Evolutionary conservation across 2,113 vertebrate genomes (phyloP), one percentile per base, ranked within the genome.

Genomic region (Camelus dromedarius): DNA sequence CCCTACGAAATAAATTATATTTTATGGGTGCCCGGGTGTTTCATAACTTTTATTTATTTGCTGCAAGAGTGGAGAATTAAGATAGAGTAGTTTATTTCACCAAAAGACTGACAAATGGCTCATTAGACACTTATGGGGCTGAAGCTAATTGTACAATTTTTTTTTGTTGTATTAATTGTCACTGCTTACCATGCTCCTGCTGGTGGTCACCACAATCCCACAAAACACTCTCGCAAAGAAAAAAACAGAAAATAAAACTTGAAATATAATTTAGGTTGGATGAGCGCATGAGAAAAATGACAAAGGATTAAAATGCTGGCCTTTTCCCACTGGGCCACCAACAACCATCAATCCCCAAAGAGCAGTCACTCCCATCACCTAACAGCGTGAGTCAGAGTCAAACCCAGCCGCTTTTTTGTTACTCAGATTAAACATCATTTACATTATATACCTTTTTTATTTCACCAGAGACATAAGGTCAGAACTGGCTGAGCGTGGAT

Each of bases 31-130:
- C 97, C 97, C 1, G 95, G 97, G 96, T 98, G 97, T 98, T 98
- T 98, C 95, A 97, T 98, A 99, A 98, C 97, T 99, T 98, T 98
- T 98, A 98, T 98, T 98, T 98, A 98, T 98, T 99, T 98, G 98
- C 98, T 98, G 98, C 98, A 98, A 98, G 98, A 98, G 97, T 98
- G 96, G 97, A 98, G 98, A 98, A 99, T 98, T 98, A 98, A 99
- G 98, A 99, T 93, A 97, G 98, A 99, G 98, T 98, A 98, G 98
- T 98, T 98, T 98, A 98, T 98, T 98, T 99, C 98, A 98, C 98
- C 97, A 98, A 98, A 98, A 98, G 98, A 98, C 98, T 98, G 98
- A 99, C 98, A 98, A 99, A 98, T 98, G 98, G 98, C 98, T 99
- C 98, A 98, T 98, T 98, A 98, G 98, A 99, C 98, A 98, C 98